Percentiles rank a stretch among this genome's conserved stretches.
These are phyloP conservation scores for Lepus timidus DNA, from an alignment of 2,113 vertebrate genomes.

Conservation along the genomic window DNA sequence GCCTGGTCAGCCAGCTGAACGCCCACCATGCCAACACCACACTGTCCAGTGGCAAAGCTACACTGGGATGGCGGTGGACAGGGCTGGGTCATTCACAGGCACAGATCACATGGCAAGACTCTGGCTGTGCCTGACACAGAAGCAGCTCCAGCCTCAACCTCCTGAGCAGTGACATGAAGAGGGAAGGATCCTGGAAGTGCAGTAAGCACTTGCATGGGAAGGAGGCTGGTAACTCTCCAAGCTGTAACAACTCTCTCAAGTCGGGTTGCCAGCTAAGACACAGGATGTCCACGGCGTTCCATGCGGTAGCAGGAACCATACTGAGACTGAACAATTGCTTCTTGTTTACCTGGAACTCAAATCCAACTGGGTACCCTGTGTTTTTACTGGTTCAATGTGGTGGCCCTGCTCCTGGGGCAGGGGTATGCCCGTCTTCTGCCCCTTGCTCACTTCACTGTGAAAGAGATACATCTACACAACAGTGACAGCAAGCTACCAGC, in stretches of 20 bases:
- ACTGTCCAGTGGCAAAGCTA: background rate
- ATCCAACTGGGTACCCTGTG: background rate
- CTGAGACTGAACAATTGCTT: background rate
- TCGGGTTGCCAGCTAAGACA: background rate
- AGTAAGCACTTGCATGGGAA: background rate
- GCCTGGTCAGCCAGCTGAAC: background rate
- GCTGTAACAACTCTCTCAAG: background rate
- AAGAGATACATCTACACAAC: background rate
- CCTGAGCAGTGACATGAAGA: background rate
- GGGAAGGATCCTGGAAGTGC: background rate
- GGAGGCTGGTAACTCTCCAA: background rate
- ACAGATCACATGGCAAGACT: background rate
- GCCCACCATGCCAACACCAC: too few relatives aligned
- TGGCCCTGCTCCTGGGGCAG: too few relatives aligned
- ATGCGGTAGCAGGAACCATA: background rate
- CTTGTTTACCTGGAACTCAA: background rate
- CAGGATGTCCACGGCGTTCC: too few relatives aligned
- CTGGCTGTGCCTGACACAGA: background rate
- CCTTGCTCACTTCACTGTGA: background rate
- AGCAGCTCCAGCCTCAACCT: background rate
- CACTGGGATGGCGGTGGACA: background rate
- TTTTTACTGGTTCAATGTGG: background rate
- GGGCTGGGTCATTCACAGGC: background rate
- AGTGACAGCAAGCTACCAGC: too few relatives aligned
- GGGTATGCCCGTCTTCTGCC: background rate